phyloP scores from a whole-genome alignment of 2,113 vertebrate genomes.

The Synodontis membranacea region DNA sequence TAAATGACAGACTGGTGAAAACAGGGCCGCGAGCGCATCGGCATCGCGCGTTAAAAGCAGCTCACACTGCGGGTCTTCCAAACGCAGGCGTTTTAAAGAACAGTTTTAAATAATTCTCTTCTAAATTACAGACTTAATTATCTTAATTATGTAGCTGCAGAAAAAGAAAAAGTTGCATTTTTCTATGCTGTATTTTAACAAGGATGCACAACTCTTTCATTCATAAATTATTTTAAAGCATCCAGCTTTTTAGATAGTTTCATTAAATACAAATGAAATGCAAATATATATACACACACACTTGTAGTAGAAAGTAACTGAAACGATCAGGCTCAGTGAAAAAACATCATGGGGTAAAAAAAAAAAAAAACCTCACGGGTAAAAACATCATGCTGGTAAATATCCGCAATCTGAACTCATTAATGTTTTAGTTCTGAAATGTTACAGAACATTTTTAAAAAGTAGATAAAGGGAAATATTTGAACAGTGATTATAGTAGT shows the following conservation, averaged over 20 bases:
- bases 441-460: too few relatives aligned
- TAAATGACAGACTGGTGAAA: background rate
- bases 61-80: background rate
- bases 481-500: background rate
- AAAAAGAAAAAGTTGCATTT: background rate
- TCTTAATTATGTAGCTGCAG: background rate
- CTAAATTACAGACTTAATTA: background rate
- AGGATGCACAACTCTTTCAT: background rate
- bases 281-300: background rate
- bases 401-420: too few relatives aligned
- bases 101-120: background rate
- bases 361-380: too few relatives aligned
- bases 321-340: too few relatives aligned
- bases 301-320: too few relatives aligned
- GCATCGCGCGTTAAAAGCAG: background rate
- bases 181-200: background rate
- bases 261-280: background rate
- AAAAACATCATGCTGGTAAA: too few relatives aligned
- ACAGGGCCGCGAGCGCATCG: background rate
- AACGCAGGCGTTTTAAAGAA: background rate
- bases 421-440: background rate
- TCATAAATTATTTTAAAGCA: background rate
- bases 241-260: accelerated
- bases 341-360: too few relatives aligned
- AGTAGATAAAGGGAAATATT: too few relatives aligned